phyloP scores from a whole-genome alignment of 2,797 vertebrate genomes.

The Lacerta bilineata region DNA sequence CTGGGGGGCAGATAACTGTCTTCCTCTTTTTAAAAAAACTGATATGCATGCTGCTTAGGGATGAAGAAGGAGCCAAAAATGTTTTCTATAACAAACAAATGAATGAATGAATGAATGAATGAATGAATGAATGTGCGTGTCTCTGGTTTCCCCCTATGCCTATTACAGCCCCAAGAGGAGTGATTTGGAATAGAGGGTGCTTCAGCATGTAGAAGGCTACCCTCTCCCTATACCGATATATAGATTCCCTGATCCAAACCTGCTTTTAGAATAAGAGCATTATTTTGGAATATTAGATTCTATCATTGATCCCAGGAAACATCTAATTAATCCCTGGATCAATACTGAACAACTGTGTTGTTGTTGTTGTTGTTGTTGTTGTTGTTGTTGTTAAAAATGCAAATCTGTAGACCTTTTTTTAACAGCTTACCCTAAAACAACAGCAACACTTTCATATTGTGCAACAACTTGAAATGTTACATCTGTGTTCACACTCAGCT shows the following conservation, averaged over 20 bases:
- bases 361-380: background rate
- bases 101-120: too few relatives aligned
- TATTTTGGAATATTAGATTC: too few relatives aligned
- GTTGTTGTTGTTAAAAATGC: too few relatives aligned
- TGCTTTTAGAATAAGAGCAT: background rate
- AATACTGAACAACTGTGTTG: background rate
- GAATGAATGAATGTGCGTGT: too few relatives aligned
- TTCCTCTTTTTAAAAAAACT: too few relatives aligned
- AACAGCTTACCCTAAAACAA: background rate
- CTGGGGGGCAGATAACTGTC: too few relatives aligned
- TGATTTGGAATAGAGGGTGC: background rate
- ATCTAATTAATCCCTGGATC: background rate
- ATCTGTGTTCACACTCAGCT: background rate
- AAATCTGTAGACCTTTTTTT: too few relatives aligned
- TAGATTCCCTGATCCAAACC: background rate
- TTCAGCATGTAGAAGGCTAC: background rate
- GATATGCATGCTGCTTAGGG: too few relatives aligned
- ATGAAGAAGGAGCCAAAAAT: too few relatives aligned
- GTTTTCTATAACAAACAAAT: too few relatives aligned
- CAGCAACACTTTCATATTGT: background rate
- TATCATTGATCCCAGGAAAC: background rate
- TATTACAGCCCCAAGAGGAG: background rate
- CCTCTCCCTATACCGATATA: background rate
- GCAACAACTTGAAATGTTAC: background rate
- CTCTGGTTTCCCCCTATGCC: too few relatives aligned